Evolutionary conservation across 2,113 vertebrate species (phyloP).

Genomic region (Saimiri boliviensis): DNA sequence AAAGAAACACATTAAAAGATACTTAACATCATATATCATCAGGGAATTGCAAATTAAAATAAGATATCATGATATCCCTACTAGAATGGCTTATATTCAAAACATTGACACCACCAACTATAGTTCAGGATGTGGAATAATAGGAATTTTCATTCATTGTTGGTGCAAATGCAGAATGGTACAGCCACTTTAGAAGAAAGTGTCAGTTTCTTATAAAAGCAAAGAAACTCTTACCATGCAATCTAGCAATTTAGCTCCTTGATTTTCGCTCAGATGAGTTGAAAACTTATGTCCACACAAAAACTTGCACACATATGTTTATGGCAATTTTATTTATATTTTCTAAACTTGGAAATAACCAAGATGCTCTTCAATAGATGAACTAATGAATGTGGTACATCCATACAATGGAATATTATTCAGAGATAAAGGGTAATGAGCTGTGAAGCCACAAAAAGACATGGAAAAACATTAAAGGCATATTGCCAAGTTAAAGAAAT

Average conservation of each 20-base stretch:
- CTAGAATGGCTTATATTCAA: background rate
- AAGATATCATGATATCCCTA: no score
- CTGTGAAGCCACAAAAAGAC: background rate
- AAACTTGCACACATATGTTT: background rate
- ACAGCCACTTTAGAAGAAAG: background rate
- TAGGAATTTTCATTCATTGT: background rate
- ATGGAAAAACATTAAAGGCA: fast-evolving
- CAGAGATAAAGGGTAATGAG: background rate
- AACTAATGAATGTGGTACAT: background rate
- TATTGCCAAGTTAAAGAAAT: background rate
- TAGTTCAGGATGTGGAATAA: background rate
- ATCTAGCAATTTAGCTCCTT: background rate
- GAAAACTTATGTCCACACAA: background rate
- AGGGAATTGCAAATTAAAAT: background rate
- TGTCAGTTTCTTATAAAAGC: background rate
- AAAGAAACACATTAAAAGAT: background rate
- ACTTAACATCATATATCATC: background rate
- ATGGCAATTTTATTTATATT: background rate
- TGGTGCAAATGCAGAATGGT: background rate
- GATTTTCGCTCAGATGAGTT: background rate
- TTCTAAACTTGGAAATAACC: background rate
- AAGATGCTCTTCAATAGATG: background rate
- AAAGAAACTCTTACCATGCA: no score
- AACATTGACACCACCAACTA: background rate
- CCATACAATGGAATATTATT: background rate